Conservation (phyloP, 2,797 vertebrate genomes). For the Schizopygopsis pylzovi region DNA sequence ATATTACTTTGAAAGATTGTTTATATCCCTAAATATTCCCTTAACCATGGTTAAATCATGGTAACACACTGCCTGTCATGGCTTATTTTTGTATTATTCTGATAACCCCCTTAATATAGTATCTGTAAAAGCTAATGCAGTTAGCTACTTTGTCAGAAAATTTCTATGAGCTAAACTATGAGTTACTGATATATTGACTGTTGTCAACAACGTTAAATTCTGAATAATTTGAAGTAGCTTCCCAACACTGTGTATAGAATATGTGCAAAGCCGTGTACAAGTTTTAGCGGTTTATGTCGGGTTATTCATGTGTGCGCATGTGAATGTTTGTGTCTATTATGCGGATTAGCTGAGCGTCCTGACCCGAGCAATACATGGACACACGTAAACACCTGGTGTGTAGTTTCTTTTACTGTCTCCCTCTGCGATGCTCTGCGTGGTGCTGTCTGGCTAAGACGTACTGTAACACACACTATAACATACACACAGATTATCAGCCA, state of each 20-base stretch:
- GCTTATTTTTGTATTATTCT: not conserved
- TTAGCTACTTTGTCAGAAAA: not conserved
- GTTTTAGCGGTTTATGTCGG: not conserved
- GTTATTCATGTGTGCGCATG: not conserved
- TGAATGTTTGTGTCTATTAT: not conserved
- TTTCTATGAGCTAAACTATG: not conserved
- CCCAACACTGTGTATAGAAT: not conserved
- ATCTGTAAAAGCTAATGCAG: not conserved
- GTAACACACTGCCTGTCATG: not conserved
- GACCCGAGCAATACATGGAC: not conserved
- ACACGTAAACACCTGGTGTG: not conserved
- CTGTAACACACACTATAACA: slow-evolving; percentile 22
- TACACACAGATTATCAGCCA: slow-evolving; percentile 48
- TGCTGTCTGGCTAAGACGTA: not conserved
- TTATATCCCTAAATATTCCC: not conserved
- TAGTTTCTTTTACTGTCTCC: not conserved
- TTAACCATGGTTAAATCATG: not conserved
- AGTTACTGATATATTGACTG: not conserved
- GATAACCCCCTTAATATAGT: not conserved
- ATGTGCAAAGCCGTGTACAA: not conserved
- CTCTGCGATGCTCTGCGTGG: not conserved
- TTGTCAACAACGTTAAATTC: not conserved
- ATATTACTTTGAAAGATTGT: not conserved
- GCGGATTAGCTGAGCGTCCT: not conserved
- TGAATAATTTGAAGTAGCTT: not conserved